Base-by-base conservation (phyloP, 2,797 vertebrate species). In the Sparus aurata region DNA sequence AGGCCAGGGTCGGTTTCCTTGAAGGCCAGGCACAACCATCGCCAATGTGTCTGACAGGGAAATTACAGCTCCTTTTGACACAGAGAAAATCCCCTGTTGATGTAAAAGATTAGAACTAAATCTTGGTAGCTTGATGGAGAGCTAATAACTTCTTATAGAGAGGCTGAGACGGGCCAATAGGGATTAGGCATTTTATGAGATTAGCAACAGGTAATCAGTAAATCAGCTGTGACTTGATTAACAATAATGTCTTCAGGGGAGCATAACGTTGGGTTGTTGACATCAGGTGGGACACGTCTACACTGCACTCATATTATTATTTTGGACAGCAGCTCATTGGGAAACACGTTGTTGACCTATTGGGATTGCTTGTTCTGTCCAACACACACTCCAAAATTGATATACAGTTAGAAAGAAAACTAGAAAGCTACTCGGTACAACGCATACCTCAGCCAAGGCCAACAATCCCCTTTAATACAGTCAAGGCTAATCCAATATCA, bases 121-220 rank as follows among this genome's bases (percentile, higher is more conserved):
- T 69, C 79, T 73, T 4, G 8, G 69, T 38, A 41, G 81, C 81
- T 50, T 67, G 47, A 84, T 66, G 69, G 82, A 61, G 57, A 70
- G 76, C 62, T 86, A 88, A 79, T 70, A 70, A 87, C 75, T 45
- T 70, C 59, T 84, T 64, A 80, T 30, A 41, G 10, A 38, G 60
- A 8, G 41, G 67, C 80, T 84, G 70, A 74, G 68, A 85, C 16
- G 1, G 59, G 23, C 79, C 89, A 86, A 76, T 77, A 54, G 62
- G 85, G 83, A 88, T 93, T 90, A 82, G 66, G 86, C 70, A 74
- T 77, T 86, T 93, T 83, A 92, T 81, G 71, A 87, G 88, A 88
- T 93, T 90, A 92, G 27, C 84, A 73, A 46, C 41, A 73, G 50
- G 67, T 85, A 88, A 91, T 89, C 80, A 69, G 72, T 66, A 84